Conservation (phyloP, 2,888 invertebrate species). For the Acheta domesticus region DNA sequence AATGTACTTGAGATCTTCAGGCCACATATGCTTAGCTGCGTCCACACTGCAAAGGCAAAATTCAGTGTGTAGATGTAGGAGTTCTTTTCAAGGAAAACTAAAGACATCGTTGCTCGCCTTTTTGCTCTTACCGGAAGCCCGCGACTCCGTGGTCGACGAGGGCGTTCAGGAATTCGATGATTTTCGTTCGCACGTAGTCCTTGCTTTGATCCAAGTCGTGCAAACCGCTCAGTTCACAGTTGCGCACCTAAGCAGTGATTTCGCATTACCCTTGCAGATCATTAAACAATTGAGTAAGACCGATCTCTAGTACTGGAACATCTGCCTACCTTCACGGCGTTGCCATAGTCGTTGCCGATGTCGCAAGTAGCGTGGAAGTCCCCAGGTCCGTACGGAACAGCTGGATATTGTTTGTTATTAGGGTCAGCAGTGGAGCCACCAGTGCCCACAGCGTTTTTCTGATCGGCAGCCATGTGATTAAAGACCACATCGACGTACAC, state of each 20-base stretch:
- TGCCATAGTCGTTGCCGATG: conserved; percentile 60
- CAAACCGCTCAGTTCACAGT: conserved; percentile 68
- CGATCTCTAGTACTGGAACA: too few species aligned
- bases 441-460: conserved; percentile 53
- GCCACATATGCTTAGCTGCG: conserved; percentile 78
- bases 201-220: conserved; percentile 71
- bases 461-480: conserved; percentile 58
- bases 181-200: conserved; percentile 61
- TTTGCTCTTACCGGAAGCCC: conserved; percentile 58
- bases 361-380: conserved; percentile 69
- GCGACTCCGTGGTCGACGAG: conserved; percentile 72
- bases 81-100: too few species aligned
- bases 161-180: conserved; percentile 63
- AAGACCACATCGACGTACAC: conserved; percentile 69
- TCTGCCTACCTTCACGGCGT: conserved; percentile 46
- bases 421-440: conserved; percentile 61
- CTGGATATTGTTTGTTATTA: conserved; percentile 54
- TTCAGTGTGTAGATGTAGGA: too few species aligned
- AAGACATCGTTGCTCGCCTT: too few species aligned
- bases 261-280: too few species aligned
- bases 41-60: conserved; percentile 56
- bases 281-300: too few species aligned
- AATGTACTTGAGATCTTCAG: conserved; percentile 65
- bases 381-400: conserved; percentile 60
- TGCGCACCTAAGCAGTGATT: conserved; percentile 52